These are phyloP conservation scores for Cyphomyrus plagiostoma DNA, from an alignment of 2,113 vertebrate species.

Conservation along the genomic window DNA sequence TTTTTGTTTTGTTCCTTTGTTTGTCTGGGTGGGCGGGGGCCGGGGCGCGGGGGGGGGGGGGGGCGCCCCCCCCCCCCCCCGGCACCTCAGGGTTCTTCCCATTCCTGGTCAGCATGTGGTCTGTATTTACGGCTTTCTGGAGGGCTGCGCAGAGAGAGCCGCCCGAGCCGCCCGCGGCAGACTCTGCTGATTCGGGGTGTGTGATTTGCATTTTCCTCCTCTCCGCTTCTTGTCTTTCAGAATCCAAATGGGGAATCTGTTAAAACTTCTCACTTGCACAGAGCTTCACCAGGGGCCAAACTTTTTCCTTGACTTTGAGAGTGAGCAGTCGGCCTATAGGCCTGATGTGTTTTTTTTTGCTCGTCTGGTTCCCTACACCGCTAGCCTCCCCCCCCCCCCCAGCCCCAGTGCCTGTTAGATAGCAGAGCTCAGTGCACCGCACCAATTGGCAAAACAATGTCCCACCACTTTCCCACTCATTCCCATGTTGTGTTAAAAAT, in stretches of 20 bases:
- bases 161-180: slow-evolving; percentile 39
- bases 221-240: slow-evolving; percentile 67
- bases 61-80: no score
- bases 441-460: slow-evolving; percentile 1
- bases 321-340: slow-evolving; percentile 66
- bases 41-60: no score
- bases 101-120: slow-evolving; percentile 44
- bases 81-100: slow-evolving; percentile 32
- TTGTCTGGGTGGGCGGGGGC: no score
- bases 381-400: background rate
- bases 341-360: slow-evolving; percentile 41
- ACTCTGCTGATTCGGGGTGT: background rate
- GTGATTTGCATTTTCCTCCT: slow-evolving; percentile 43
- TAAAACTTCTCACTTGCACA: slow-evolving; percentile 85
- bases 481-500: background rate
- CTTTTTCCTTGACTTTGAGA: slow-evolving; percentile 96
- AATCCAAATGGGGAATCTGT: slow-evolving; percentile 82
- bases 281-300: slow-evolving; percentile 88
- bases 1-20: no score
- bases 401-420: background rate
- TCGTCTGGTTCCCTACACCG: background rate
- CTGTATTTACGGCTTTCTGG: slow-evolving; percentile 20
- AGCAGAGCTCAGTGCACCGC: background rate
- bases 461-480: background rate
- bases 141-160: background rate